These are phyloP conservation scores for Gymnothorax reevesii DNA, from an alignment of 2,797 vertebrate genomes.

Conservation along the genomic window DNA sequence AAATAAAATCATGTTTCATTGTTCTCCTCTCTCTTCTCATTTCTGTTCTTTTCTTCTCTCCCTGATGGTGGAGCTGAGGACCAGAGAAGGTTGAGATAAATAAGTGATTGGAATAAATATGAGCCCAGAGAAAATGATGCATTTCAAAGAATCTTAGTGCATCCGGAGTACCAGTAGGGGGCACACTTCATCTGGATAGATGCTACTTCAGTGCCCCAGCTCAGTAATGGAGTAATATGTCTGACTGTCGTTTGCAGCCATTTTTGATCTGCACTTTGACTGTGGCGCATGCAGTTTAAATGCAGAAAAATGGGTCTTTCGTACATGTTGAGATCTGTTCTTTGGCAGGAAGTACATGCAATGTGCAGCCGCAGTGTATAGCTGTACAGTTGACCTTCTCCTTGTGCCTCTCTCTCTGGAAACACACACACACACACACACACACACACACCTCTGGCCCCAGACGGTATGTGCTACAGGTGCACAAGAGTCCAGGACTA, in stretches of 20 bases:
- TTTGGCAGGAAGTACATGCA: not conserved
- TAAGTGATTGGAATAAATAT: too few relatives aligned
- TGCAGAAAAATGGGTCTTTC: not conserved
- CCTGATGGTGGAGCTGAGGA: too few relatives aligned
- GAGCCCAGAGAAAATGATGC: too few relatives aligned
- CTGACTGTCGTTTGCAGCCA: not conserved
- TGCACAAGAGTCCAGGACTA: slow-evolving; percentile 88
- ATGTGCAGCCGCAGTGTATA: not conserved
- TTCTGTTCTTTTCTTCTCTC: too few relatives aligned
- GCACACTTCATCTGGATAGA: too few relatives aligned
- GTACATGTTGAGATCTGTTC: not conserved
- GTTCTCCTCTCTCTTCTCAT: too few relatives aligned
- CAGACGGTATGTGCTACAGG: slow-evolving; percentile 91
- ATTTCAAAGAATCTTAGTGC: too few relatives aligned
- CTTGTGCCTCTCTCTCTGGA: not conserved
- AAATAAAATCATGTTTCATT: too few relatives aligned
- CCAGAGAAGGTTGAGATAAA: too few relatives aligned
- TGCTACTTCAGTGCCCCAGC: too few relatives aligned
- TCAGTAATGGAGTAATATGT: not conserved
- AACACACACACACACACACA: not conserved
- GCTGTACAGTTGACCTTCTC: not conserved
- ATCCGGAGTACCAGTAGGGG: too few relatives aligned
- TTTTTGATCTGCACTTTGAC: not conserved
- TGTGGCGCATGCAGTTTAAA: not conserved
- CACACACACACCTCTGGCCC: not conserved